phyloP scores from a whole-genome alignment of 2,797 vertebrate genomes.

The Catamblyrhynchus diadema region DNA sequence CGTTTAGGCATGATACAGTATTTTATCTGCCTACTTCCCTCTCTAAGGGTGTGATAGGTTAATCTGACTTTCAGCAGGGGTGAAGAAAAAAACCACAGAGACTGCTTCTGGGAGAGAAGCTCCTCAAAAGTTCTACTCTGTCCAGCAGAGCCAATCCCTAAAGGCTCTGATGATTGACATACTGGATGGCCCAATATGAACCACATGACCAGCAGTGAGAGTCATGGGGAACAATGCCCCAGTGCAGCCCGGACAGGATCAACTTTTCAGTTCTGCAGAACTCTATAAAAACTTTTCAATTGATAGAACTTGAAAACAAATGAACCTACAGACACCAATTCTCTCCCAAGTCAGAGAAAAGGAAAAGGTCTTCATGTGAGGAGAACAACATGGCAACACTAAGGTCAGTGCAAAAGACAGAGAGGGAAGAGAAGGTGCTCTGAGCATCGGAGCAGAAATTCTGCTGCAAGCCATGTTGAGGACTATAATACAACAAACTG shows the following conservation, averaged over 20 bases:
- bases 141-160: not conserved
- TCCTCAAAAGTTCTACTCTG: not conserved
- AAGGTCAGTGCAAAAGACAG: not conserved
- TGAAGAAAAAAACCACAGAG: not conserved
- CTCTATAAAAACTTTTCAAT: not conserved
- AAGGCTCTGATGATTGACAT: not conserved
- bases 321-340: not conserved
- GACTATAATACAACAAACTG: not conserved
- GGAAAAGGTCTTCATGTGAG: not conserved
- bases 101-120: not conserved
- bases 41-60: not conserved
- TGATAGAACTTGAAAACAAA: not conserved
- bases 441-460: not conserved
- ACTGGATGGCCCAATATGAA: not conserved
- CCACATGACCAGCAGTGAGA: not conserved
- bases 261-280: not conserved
- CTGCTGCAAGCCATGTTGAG: not conserved
- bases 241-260: accelerated
- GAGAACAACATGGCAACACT: not conserved
- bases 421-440: not conserved
- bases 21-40: not conserved
- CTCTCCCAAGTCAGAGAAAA: not conserved
- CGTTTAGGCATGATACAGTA: not conserved
- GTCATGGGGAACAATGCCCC: not conserved
- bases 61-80: not conserved